Conservation (phyloP, 1,140 invertebrate species). For the Pectinophora gossypiella region DNA sequence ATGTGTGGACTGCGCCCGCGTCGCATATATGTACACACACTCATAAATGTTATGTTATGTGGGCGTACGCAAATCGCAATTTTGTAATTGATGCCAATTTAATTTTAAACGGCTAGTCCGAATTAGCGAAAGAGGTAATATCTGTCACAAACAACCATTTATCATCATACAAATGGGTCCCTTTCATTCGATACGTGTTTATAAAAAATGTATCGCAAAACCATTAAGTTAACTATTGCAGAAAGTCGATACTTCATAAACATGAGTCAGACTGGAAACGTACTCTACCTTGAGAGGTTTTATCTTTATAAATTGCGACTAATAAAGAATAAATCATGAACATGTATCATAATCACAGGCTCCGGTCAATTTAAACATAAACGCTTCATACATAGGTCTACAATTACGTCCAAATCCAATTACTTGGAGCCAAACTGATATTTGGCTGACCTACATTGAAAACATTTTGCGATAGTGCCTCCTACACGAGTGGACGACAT, state of each 20-base stretch:
- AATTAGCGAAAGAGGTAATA: background rate
- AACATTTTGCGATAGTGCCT: constrained; percentile 35
- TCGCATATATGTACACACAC: background rate
- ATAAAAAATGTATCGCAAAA: background rate
- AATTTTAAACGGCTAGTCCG: background rate
- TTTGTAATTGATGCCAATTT: constrained; percentile 4
- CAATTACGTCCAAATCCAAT: constrained; percentile 41
- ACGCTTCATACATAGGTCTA: constrained; percentile 35
- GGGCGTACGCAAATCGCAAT: constrained; percentile 1
- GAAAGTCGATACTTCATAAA: constrained; percentile 2
- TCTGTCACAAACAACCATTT: background rate
- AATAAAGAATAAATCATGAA: constrained; percentile 43
- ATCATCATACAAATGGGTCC: background rate
- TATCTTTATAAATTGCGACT: constrained; percentile 34
- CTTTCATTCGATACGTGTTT: background rate
- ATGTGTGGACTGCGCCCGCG: constrained; percentile 29
- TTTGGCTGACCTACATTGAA: constrained; percentile 38
- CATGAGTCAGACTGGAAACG: background rate
- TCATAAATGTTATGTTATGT: constrained; percentile 1
- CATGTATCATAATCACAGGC: constrained; percentile 38
- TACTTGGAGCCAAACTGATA: constrained; percentile 32
- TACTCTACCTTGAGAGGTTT: constrained; percentile 6
- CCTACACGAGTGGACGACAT: constrained; percentile 32
- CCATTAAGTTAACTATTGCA: background rate
- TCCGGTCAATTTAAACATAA: constrained; percentile 33